Percentiles rank a stretch among this genome's conserved stretches.
Conservation (phyloP, 2,113 vertebrate genomes). For the Pao palembangensis region DNA sequence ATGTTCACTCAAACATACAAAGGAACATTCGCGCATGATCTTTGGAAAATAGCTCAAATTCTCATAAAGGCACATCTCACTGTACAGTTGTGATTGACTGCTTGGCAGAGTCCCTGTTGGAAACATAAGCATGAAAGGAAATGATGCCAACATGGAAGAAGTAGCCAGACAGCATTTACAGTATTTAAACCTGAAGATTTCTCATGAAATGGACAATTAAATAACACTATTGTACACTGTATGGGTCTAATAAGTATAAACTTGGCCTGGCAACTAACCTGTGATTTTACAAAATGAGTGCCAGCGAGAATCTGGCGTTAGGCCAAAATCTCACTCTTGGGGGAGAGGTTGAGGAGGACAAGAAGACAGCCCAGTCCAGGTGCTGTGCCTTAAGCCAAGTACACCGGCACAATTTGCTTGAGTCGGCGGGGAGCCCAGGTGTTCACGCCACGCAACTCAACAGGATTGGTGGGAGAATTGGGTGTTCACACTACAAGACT, state of each 20-base stretch:
- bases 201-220: too few species aligned
- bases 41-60: slow-evolving; percentile 55
- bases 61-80: slow-evolving; percentile 63
- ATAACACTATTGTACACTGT: too few species aligned
- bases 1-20: slow-evolving; percentile 33
- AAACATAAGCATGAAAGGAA: slow-evolving; percentile 52
- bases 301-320: slow-evolving; percentile 47
- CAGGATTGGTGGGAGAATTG: too few species aligned
- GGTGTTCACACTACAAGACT: too few species aligned
- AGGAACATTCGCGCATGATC: slow-evolving; percentile 28
- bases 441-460: too few species aligned
- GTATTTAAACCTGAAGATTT: too few species aligned
- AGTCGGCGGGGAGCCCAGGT: too few species aligned
- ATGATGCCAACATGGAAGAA: slow-evolving; percentile 16
- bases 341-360: slow-evolving; percentile 49
- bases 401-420: too few species aligned
- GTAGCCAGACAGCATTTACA: slow-evolving; percentile 17
- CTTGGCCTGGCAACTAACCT: slow-evolving; percentile 9
- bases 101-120: slow-evolving; percentile 60
- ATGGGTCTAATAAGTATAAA: slow-evolving; percentile 15
- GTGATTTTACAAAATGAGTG: slow-evolving; percentile 30
- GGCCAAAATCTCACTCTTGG: slow-evolving; percentile 51
- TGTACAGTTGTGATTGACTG: slow-evolving; percentile 75
- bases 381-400: slow-evolving; percentile 61
- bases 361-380: slow-evolving; percentile 61